Conservation (phyloP, 37 sponge, comb jelly and placozoan genomes). For the Axinella damicornis region DNA sequence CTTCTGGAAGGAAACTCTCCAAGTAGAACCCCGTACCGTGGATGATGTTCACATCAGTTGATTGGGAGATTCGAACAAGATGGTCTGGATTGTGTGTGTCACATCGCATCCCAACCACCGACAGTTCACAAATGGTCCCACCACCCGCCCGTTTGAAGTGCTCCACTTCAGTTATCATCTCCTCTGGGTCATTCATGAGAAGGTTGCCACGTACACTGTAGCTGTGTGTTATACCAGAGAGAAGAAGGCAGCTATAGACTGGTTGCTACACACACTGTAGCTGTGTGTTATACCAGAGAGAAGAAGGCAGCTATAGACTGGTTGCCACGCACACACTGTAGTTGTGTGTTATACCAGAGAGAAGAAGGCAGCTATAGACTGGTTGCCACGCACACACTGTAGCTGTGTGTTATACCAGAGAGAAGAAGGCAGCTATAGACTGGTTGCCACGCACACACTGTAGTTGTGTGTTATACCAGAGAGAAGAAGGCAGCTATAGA, state of each 20-base stretch:
- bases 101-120: constrained; percentile 55
- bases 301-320: no score
- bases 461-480: no score
- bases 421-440: no score
- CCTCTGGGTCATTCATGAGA: constrained; percentile 29
- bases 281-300: no score
- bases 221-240: not conserved
- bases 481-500: no score
- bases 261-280: no score
- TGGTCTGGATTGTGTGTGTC: constrained; percentile 8
- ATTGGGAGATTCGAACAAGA: constrained; percentile 35
- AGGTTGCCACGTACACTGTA: constrained; percentile 61
- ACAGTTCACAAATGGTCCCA: constrained; percentile 63
- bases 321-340: no score
- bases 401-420: no score
- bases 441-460: no score
- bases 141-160: constrained; percentile 76
- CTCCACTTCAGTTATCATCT: constrained; percentile 45
- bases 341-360: no score
- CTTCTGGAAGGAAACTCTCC: constrained; percentile 46
- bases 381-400: no score
- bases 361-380: no score
- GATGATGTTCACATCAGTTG: constrained; percentile 54
- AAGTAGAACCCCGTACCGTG: constrained; percentile 66
- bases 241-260: not conserved